phyloP scores from a whole-genome alignment of 2,113 vertebrate species.

The Dascyllus trimaculatus region DNA sequence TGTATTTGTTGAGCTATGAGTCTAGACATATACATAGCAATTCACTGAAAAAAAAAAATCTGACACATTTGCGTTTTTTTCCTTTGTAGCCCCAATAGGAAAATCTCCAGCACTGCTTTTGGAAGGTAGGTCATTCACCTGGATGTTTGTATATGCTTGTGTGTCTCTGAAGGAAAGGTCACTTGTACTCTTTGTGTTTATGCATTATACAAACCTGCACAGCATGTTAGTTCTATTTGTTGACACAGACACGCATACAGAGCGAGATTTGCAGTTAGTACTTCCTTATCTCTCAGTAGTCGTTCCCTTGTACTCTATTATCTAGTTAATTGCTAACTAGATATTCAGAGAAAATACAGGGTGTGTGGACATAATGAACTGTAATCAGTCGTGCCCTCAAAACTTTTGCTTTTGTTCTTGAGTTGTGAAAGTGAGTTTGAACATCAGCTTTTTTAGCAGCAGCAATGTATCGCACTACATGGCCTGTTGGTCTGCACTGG shows the following conservation, averaged over 20 bases:
- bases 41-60: constrained; percentile 13
- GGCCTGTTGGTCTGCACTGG: constrained; percentile 4
- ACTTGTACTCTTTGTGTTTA: constrained; percentile 29
- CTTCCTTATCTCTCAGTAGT: constrained; percentile 41
- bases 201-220: neutral
- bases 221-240: constrained; percentile 43
- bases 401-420: neutral
- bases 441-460: neutral
- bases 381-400: neutral
- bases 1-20: constrained; percentile 1
- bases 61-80: constrained; percentile 9
- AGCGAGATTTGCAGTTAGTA: constrained; percentile 4
- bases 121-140: constrained; percentile 89
- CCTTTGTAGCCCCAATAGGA: constrained; percentile 92
- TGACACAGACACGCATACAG: constrained; percentile 25
- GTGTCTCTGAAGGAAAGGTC: constrained; percentile 25
- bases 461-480: neutral
- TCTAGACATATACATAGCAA: constrained; percentile 16
- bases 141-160: neutral
- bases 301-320: neutral
- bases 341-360: neutral
- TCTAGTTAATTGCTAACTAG: constrained; percentile 54
- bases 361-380: neutral
- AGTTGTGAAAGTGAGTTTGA: neutral
- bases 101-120: constrained; percentile 97